phyloP scores from a whole-genome alignment of 2,888 invertebrate species.

The Gibbula magus region DNA sequence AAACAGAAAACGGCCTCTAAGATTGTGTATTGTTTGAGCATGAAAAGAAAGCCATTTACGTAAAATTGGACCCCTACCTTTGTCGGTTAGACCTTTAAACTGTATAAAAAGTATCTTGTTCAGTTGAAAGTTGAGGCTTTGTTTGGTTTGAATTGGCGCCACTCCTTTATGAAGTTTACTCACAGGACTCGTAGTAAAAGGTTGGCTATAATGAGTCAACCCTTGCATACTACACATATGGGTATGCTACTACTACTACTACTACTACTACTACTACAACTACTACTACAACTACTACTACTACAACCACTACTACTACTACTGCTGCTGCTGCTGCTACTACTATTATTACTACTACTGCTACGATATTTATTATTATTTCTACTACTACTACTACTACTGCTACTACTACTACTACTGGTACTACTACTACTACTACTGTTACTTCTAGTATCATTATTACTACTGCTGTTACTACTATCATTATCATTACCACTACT shows the following conservation, averaged over 20 bases:
- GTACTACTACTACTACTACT: neutral
- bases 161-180: too few relatives aligned
- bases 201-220: too few relatives aligned
- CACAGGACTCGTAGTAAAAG: too few relatives aligned
- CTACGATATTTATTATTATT: neutral
- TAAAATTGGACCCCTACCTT: neutral
- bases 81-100: too few relatives aligned
- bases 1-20: slow-evolving; percentile 4
- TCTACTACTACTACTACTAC: neutral
- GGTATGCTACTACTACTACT: too few relatives aligned
- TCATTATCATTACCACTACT: neutral
- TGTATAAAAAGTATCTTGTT: too few relatives aligned
- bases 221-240: too few relatives aligned
- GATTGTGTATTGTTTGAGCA: neutral
- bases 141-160: too few relatives aligned
- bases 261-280: too few relatives aligned
- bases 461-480: neutral
- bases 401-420: neutral
- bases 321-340: too few relatives aligned
- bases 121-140: too few relatives aligned
- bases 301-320: neutral
- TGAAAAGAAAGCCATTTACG: neutral
- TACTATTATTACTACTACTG: neutral
- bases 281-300: neutral
- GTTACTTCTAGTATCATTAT: neutral